These are phyloP conservation scores for Podocnemis expansa DNA, from an alignment of 2,113 vertebrate species.

Conservation along the genomic window DNA sequence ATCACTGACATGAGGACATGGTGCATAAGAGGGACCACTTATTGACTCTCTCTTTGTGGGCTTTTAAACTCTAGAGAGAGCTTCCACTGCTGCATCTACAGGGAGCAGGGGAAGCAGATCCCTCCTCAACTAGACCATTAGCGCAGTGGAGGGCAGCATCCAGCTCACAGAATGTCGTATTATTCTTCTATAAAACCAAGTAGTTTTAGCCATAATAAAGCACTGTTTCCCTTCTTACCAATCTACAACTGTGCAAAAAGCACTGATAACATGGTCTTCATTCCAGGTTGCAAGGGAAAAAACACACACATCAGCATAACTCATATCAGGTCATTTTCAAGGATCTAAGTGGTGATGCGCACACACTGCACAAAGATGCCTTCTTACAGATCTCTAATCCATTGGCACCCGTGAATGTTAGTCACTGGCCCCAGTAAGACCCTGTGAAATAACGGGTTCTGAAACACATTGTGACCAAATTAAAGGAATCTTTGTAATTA, in stretches of 20 bases:
- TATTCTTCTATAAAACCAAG: not conserved
- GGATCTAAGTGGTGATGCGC: not conserved
- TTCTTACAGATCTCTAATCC: slow-evolving; percentile 25
- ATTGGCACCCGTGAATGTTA: slow-evolving; percentile 42
- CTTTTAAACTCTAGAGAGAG: accelerated
- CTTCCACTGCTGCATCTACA: not conserved
- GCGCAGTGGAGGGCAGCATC: not conserved
- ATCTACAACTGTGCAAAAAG: slow-evolving; percentile 35
- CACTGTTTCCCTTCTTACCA: not conserved
- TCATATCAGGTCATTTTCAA: slow-evolving; percentile 17
- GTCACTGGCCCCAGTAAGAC: slow-evolving; percentile 28
- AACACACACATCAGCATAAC: not conserved
- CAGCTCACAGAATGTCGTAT: not conserved
- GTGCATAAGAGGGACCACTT: not conserved
- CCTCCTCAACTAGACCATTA: not conserved
- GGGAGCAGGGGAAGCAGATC: not conserved
- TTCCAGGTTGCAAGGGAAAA: not conserved
- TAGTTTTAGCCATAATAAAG: slow-evolving; percentile 62
- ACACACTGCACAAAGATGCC: not conserved
- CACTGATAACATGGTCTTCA: not conserved
- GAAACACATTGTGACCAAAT: slow-evolving; percentile 51
- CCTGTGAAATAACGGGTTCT: slow-evolving; percentile 42
- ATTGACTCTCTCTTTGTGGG: not conserved
- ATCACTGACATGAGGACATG: not conserved
- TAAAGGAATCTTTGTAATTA: slow-evolving; percentile 1